phyloP scores from a whole-genome alignment of 2,113 vertebrate genomes.

The Zosterops lateralis region DNA sequence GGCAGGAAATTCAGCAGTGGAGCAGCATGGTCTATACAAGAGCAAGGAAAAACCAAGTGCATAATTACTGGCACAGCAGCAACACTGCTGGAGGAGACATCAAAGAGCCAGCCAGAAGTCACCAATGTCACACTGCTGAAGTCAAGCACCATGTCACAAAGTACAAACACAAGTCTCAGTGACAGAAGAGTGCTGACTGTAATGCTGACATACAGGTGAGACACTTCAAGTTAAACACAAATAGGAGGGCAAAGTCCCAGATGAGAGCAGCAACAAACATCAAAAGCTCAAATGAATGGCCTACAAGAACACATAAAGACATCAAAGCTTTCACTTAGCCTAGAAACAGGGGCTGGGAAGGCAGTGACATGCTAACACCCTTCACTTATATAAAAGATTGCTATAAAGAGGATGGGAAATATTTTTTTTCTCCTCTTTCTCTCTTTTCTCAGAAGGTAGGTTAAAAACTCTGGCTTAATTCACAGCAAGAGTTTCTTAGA shows the following conservation, averaged over 20 bases:
- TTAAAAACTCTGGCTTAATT: background rate
- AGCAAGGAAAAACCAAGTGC: background rate
- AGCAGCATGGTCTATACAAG: accelerated
- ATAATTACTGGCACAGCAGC: conserved; percentile 24
- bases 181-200: background rate
- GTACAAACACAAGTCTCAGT: background rate
- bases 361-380: background rate
- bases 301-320: background rate
- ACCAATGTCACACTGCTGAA: background rate
- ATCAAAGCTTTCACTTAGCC: background rate
- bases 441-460: background rate
- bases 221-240: background rate
- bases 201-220: background rate
- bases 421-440: background rate
- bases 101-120: background rate
- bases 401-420: background rate
- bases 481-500: background rate
- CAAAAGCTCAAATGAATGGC: background rate
- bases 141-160: background rate
- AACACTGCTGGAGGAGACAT: background rate
- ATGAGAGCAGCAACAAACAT: background rate
- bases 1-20: background rate
- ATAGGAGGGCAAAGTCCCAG: background rate
- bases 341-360: background rate
- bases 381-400: background rate